phyloP scores from a whole-genome alignment of 1,140 invertebrate species.

The Atta colombica region DNA sequence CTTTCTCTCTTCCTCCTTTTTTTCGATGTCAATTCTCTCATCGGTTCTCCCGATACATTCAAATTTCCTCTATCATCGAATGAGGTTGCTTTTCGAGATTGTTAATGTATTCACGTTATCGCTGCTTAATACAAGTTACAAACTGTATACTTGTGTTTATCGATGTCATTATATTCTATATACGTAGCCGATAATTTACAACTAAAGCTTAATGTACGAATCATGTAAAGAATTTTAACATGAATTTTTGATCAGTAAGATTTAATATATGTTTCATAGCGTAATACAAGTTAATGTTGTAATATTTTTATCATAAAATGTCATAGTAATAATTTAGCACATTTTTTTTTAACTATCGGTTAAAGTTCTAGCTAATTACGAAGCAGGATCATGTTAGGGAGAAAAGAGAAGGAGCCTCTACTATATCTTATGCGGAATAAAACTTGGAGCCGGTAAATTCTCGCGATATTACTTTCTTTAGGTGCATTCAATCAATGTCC shows the following conservation, averaged over 20 bases:
- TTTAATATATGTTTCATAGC: neutral
- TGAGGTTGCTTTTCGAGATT: slow-evolving; percentile 46
- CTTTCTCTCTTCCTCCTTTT: slow-evolving; percentile 60
- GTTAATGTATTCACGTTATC: slow-evolving; percentile 35
- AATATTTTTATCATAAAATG: neutral
- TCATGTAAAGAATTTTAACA: slow-evolving; percentile 4
- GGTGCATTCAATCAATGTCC: slow-evolving; percentile 66
- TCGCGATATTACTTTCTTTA: slow-evolving; percentile 64
- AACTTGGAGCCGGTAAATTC: slow-evolving; percentile 59
- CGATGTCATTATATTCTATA: neutral
- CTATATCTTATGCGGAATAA: slow-evolving; percentile 25
- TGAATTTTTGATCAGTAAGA: neutral
- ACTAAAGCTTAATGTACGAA: neutral
- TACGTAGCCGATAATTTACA: neutral
- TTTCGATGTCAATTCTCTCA: slow-evolving; percentile 60
- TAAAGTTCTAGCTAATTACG: neutral
- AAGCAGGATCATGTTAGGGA: neutral
- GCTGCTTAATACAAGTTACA: slow-evolving; percentile 25
- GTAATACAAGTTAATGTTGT: neutral
- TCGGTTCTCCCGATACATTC: slow-evolving; percentile 41
- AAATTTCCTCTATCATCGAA: slow-evolving; percentile 25
- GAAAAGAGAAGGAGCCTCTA: neutral
- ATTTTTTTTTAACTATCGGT: slow-evolving; percentile 5
- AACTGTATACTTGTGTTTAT: slow-evolving; percentile 4
- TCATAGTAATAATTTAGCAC: neutral